These are phyloP conservation scores for Brachypteracias leptosomus DNA, from an alignment of 2,113 vertebrate genomes.

Conservation along the genomic window DNA sequence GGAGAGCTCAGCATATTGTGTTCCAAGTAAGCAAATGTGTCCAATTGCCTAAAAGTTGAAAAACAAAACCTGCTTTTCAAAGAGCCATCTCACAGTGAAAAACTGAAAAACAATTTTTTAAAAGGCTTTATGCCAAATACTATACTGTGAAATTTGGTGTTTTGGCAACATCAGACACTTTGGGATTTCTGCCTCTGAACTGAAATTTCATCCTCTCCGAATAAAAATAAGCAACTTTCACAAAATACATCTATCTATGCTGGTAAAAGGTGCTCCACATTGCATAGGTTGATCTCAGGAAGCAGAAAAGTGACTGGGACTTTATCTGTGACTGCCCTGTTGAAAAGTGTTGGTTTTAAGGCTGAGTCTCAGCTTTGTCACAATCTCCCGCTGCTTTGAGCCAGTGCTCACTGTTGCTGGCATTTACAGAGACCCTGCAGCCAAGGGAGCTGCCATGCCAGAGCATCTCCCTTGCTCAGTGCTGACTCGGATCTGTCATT, in stretches of 20 bases:
- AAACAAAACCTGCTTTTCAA: slow-evolving; percentile 17
- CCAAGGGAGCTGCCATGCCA: background rate
- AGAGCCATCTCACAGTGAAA: background rate
- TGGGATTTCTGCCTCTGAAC: background rate
- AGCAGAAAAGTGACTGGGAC: background rate
- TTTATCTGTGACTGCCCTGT: background rate
- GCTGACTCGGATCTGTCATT: background rate
- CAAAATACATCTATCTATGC: background rate
- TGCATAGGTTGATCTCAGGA: background rate
- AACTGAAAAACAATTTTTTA: background rate
- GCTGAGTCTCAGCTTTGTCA: background rate
- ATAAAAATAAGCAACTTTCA: background rate
- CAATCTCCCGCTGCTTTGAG: background rate
- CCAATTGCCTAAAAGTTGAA: background rate
- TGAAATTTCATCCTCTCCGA: background rate
- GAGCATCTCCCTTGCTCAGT: background rate
- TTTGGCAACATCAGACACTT: background rate
- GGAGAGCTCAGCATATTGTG: accelerated
- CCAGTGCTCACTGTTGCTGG: accelerated
- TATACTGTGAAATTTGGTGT: background rate
- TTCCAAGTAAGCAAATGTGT: slow-evolving; percentile 15
- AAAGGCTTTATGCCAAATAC: background rate
- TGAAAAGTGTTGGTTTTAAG: background rate
- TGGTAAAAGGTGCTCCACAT: background rate
- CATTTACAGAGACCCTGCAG: accelerated